Evolutionary conservation across 1,140 invertebrate genomes (phyloP).

Genomic region (Papilio xuthus): DNA sequence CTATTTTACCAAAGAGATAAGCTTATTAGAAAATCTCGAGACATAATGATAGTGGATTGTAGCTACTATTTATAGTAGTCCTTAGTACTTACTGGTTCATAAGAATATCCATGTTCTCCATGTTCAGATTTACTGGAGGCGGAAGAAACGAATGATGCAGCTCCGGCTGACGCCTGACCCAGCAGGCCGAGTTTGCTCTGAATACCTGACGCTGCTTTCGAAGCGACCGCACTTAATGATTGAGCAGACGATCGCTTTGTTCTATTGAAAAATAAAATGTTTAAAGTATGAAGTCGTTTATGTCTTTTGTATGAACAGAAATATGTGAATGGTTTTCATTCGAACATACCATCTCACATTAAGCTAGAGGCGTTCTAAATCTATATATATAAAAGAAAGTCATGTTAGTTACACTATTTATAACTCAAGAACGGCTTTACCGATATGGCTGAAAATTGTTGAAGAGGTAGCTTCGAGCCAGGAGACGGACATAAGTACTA

Average conservation of each 20-base stretch:
- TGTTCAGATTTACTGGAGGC: slow-evolving; percentile 82
- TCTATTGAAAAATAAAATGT: slow-evolving; percentile 46
- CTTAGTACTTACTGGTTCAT: slow-evolving; percentile 70
- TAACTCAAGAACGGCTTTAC: no score
- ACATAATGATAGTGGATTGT: no score
- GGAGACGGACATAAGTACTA: no score
- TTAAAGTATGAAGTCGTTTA: not conserved
- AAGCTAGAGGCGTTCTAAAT: no score
- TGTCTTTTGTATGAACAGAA: not conserved
- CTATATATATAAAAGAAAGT: no score
- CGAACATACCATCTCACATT: no score
- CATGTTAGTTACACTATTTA: no score
- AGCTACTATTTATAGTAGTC: not conserved
- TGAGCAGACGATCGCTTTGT: slow-evolving; percentile 73
- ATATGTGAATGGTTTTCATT: not conserved
- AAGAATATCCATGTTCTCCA: slow-evolving; percentile 70
- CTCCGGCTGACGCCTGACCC: slow-evolving; percentile 80
- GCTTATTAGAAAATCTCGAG: no score
- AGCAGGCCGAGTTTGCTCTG: slow-evolving; percentile 82
- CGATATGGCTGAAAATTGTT: no score
- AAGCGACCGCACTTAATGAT: slow-evolving; percentile 63
- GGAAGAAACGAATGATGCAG: slow-evolving; percentile 79
- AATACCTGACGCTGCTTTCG: slow-evolving; percentile 79
- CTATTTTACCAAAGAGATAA: no score
- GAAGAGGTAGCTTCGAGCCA: no score